These are phyloP conservation scores for Mamestra configurata DNA, from an alignment of 1,140 invertebrate species.

Conservation along the genomic window DNA sequence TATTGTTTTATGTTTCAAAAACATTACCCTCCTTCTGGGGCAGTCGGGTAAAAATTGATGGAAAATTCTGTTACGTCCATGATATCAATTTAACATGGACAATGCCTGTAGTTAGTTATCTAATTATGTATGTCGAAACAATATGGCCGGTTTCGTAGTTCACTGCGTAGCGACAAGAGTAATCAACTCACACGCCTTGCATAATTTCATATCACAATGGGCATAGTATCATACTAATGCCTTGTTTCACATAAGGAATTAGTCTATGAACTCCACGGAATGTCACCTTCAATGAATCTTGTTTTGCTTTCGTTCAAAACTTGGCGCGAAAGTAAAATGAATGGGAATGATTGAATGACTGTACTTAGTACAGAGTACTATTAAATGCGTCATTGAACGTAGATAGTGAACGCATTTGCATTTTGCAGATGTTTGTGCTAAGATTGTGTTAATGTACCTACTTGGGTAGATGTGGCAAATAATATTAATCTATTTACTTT, in stretches of 20 bases:
- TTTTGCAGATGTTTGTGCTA: conserved; percentile 6
- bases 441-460: not conserved
- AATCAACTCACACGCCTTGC: not conserved
- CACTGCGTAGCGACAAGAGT: no score
- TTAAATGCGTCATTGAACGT: conserved; percentile 7
- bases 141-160: no score
- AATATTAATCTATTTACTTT: no score
- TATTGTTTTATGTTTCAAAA: no score
- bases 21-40: no score
- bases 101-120: no score
- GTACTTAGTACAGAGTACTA: conserved; percentile 1
- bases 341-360: not conserved
- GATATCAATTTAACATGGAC: no score
- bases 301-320: conserved; percentile 14
- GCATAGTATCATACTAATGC: no score
- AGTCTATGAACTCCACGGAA: not conserved
- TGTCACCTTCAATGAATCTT: not conserved
- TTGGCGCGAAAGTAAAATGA: conserved; percentile 24
- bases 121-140: no score
- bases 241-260: not conserved
- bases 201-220: not conserved
- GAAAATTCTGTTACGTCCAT: no score
- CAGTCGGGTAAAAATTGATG: no score
- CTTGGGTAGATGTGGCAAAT: not conserved
- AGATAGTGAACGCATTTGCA: conserved; percentile 20